These are phyloP conservation scores for Acrocephalus scirpaceus DNA, from an alignment of 2,797 vertebrate genomes.

Conservation along the genomic window DNA sequence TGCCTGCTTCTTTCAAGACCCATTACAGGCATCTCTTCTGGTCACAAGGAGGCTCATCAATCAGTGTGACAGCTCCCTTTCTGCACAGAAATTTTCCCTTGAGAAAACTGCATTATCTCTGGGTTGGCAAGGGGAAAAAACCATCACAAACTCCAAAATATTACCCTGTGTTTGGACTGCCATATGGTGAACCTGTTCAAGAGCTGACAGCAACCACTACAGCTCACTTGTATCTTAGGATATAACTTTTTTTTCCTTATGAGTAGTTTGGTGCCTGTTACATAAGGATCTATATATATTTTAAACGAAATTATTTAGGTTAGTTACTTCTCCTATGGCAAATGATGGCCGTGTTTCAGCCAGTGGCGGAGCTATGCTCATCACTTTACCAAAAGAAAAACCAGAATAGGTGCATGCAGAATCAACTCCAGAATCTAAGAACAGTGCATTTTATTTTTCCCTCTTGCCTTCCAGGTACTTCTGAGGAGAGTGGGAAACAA, in stretches of 20 bases:
- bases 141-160: accelerated
- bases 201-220: background rate
- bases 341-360: background rate
- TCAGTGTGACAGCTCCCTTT: background rate
- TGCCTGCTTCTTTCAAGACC: background rate
- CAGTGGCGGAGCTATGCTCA: background rate
- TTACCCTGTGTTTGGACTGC: background rate
- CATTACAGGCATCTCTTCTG: background rate
- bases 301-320: background rate
- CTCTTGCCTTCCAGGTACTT: background rate
- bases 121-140: background rate
- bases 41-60: background rate
- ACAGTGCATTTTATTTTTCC: background rate
- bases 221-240: background rate
- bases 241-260: accelerated
- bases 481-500: background rate
- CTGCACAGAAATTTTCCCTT: background rate
- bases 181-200: background rate
- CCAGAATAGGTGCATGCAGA: background rate
- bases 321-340: background rate
- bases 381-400: background rate
- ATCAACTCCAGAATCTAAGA: background rate
- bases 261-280: background rate
- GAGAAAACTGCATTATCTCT: background rate
- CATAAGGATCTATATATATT: background rate